A percentile compares a stretch with the other conserved stretches of the same genome.
phyloP scores from a whole-genome alignment of 2,888 invertebrate genomes.

The Orchesella flavescens region DNA sequence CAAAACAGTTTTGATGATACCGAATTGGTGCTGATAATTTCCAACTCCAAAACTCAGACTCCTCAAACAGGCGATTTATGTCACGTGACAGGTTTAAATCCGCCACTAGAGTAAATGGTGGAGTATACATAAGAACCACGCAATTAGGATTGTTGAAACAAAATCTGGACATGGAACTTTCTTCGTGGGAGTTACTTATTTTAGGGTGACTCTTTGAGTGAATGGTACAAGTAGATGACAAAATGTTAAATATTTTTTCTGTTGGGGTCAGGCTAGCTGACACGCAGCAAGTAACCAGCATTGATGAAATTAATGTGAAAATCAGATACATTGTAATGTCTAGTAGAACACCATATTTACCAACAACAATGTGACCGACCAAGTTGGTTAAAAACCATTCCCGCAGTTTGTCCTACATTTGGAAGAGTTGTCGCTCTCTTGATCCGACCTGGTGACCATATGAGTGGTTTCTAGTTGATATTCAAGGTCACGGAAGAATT shows the following conservation, averaged over 20 bases:
- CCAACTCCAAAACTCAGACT: no score
- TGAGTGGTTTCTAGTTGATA: no score
- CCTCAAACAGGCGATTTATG: neutral
- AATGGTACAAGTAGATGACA: neutral
- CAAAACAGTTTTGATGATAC: neutral
- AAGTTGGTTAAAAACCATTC: no score
- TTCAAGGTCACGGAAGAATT: no score
- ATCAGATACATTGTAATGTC: no score
- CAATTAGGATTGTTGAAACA: neutral
- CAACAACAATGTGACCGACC: no score
- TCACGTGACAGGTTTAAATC: neutral
- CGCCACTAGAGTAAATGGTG: neutral
- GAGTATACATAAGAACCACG: neutral
- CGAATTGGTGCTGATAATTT: neutral
- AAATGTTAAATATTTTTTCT: neutral
- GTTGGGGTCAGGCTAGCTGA: neutral
- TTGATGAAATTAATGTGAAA: no score
- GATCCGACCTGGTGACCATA: no score
- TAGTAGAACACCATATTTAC: no score
- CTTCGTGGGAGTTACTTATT: neutral
- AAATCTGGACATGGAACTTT: neutral
- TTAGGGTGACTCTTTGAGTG: neutral
- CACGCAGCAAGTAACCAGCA: no score
- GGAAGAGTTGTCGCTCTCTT: no score
- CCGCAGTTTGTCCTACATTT: no score